phyloP scores from a whole-genome alignment of 2,888 invertebrate genomes.

The Petrolisthes cinctipes region DNA sequence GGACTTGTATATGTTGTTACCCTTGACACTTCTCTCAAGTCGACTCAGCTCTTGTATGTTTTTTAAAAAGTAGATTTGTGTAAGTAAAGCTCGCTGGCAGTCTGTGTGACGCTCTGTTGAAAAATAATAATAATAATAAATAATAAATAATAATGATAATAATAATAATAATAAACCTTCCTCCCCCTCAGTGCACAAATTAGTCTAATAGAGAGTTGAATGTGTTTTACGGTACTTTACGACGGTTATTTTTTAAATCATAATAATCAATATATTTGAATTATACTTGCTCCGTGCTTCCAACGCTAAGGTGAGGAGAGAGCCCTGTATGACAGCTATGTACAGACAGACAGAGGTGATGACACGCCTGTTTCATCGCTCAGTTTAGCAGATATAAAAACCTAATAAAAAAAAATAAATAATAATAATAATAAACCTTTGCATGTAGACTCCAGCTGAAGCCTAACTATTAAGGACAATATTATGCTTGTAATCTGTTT shows the following conservation, averaged over 20 bases:
- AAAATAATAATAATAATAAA: not conserved
- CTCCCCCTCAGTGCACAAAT: slow-evolving; percentile 55
- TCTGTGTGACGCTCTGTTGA: slow-evolving; percentile 36
- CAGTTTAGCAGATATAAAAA: slow-evolving; percentile 42
- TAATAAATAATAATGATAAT: too few relatives aligned
- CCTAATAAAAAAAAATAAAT: not conserved
- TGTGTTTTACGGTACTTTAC: slow-evolving; percentile 16
- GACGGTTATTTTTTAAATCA: not conserved
- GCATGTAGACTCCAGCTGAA: slow-evolving; percentile 43
- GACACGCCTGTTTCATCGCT: slow-evolving; percentile 38
- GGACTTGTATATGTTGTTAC: not conserved
- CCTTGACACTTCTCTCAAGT: slow-evolving; percentile 2
- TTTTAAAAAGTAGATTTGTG: not conserved
- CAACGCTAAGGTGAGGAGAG: slow-evolving; percentile 53
- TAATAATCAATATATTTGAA: slow-evolving; percentile 21
- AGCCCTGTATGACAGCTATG: slow-evolving; percentile 62
- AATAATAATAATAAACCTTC: slow-evolving; percentile 9
- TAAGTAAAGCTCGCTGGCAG: slow-evolving; percentile 23
- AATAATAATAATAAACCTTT: slow-evolving; percentile 20
- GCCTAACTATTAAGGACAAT: slow-evolving; percentile 42
- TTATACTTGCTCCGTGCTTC: slow-evolving; percentile 57
- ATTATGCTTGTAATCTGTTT: not conserved
- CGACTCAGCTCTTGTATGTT: not conserved
- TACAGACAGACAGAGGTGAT: slow-evolving; percentile 47
- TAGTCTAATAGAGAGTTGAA: slow-evolving; percentile 46